These are phyloP conservation scores for Seriola rivoliana DNA, from an alignment of 2,113 vertebrate genomes.

Conservation along the genomic window DNA sequence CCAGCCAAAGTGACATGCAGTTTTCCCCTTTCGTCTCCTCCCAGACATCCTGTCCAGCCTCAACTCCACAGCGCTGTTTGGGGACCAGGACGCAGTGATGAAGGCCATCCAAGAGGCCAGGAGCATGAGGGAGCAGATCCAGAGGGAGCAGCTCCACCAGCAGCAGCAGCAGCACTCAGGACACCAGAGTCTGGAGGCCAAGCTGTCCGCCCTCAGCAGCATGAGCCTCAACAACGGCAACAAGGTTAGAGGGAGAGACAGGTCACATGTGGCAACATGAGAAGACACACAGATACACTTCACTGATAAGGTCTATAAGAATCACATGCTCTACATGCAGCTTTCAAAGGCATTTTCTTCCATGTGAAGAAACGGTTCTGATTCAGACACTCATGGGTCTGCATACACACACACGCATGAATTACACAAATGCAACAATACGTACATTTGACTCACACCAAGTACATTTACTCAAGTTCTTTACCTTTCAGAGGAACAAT, in stretches of 20 bases:
- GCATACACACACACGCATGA: neutral
- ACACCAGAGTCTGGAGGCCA: conserved; percentile 89
- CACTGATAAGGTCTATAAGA: conserved; percentile 5
- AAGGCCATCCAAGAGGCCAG: conserved; percentile 98
- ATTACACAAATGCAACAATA: neutral
- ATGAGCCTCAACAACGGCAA: conserved; percentile 96
- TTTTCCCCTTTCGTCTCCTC: too few species aligned
- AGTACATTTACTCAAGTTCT: too few species aligned
- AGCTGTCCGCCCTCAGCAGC: conserved; percentile 90
- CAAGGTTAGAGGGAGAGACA: conserved; percentile 87
- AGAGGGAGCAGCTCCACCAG: conserved; percentile 90
- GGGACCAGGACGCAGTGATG: conserved; percentile 99
- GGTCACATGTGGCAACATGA: conserved; percentile 14
- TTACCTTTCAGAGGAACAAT: too few species aligned
- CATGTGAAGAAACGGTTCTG: conserved; percentile 26
- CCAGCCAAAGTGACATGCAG: neutral
- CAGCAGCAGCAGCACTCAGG: conserved; percentile 85
- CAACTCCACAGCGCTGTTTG: conserved; percentile 96
- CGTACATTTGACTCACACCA: too few species aligned
- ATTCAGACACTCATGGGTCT: neutral
- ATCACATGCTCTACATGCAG: conserved; percentile 12
- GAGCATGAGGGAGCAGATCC: conserved; percentile 98
- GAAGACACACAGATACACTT: conserved; percentile 6
- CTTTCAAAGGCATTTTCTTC: conserved; percentile 31
- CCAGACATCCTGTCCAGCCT: conserved; percentile 98